Evolutionary conservation across 2,797 vertebrate species (phyloP).

Genomic region (Tokudaia muenninki): DNA sequence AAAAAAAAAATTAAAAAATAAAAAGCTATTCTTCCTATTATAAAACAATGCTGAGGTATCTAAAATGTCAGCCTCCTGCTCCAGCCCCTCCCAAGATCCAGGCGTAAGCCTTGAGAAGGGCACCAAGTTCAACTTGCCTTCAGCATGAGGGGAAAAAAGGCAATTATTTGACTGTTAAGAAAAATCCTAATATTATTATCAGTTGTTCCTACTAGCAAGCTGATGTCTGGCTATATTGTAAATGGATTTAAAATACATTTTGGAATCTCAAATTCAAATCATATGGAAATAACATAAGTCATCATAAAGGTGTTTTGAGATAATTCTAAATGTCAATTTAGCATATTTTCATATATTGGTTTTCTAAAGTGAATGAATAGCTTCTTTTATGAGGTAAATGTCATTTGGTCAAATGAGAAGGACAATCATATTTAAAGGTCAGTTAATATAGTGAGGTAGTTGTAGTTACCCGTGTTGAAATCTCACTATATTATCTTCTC

Average conservation of each 20-base stretch:
- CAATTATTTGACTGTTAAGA: constrained; percentile 85
- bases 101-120: constrained; percentile 83
- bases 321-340: constrained; percentile 90
- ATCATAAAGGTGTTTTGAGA: constrained; percentile 84
- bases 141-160: constrained; percentile 72
- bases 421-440: constrained; percentile 88
- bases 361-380: constrained; percentile 86
- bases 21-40: constrained; percentile 63
- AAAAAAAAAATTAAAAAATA: not conserved
- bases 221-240: constrained; percentile 84
- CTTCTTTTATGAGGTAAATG: constrained; percentile 86
- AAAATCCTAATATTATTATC: constrained; percentile 83
- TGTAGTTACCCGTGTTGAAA: constrained; percentile 84
- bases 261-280: constrained; percentile 84
- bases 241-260: constrained; percentile 85
- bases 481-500: constrained; percentile 84
- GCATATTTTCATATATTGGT: constrained; percentile 86
- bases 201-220: constrained; percentile 80
- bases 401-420: constrained; percentile 87
- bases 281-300: constrained; percentile 85
- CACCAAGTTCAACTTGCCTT: constrained; percentile 81
- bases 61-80: constrained; percentile 81
- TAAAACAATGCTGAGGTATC: constrained; percentile 64
- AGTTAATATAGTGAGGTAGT: constrained; percentile 84
- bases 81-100: constrained; percentile 60